phyloP scores from a whole-genome alignment of 2,888 invertebrate species.

The Heliconius ismenius region DNA sequence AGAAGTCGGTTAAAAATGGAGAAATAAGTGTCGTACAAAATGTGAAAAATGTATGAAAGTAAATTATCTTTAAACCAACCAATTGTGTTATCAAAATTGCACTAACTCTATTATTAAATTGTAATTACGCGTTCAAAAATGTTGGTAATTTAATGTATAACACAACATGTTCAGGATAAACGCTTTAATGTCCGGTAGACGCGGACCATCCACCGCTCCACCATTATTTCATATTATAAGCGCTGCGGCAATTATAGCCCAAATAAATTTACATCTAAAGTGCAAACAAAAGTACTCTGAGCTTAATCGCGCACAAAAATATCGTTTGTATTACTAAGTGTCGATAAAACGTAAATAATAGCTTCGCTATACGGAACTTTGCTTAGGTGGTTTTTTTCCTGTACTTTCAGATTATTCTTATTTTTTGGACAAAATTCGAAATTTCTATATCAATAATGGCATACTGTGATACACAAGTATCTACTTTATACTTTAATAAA shows the following conservation, averaged over 20 bases:
- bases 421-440: background rate
- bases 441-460: background rate
- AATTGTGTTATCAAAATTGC: background rate
- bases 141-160: slow-evolving; percentile 30
- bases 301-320: slow-evolving; percentile 24
- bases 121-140: background rate
- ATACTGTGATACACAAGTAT: no score
- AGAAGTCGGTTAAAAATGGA: no score
- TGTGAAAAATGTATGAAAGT: background rate
- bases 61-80: background rate
- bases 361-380: background rate
- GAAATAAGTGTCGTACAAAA: background rate
- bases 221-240: slow-evolving; percentile 47
- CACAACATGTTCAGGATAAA: slow-evolving; percentile 37
- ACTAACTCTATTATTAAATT: background rate
- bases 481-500: no score
- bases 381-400: background rate
- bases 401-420: background rate
- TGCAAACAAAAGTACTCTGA: slow-evolving; percentile 33
- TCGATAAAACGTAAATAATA: slow-evolving; percentile 18
- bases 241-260: slow-evolving; percentile 45
- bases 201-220: slow-evolving; percentile 28
- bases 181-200: slow-evolving; percentile 44
- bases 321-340: slow-evolving; percentile 18
- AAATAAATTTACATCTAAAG: slow-evolving; percentile 48